Evolutionary conservation across 2,888 invertebrate genomes (phyloP).

Genomic region (Eupithecia inturbata): DNA sequence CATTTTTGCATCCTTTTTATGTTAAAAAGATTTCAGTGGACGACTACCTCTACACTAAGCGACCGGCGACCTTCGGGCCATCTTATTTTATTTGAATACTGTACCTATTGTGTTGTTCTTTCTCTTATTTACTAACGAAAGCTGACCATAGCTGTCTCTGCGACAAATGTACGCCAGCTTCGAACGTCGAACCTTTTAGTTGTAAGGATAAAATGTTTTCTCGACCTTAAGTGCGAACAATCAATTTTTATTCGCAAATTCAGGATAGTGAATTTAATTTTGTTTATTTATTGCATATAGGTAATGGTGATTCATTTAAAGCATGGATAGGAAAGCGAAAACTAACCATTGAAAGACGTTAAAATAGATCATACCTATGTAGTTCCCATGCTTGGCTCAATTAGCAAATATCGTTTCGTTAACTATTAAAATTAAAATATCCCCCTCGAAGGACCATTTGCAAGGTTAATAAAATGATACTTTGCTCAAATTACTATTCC

Average conservation of each 20-base stretch:
- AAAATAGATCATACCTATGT: no score
- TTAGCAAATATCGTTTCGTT: no score
- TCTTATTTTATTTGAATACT: slow-evolving; percentile 37
- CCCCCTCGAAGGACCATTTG: background rate
- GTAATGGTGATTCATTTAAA: no score
- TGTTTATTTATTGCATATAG: background rate
- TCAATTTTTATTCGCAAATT: background rate
- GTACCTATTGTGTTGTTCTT: slow-evolving; percentile 12
- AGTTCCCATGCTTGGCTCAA: no score
- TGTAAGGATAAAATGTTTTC: background rate
- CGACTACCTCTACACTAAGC: slow-evolving; percentile 61
- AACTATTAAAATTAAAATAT: no score
- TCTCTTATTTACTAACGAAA: slow-evolving; percentile 9
- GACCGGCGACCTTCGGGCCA: slow-evolving; percentile 50
- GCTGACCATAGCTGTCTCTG: slow-evolving; percentile 5
- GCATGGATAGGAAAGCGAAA: background rate
- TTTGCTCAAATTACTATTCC: slow-evolving; percentile 8
- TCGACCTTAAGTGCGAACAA: background rate
- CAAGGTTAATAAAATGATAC: background rate
- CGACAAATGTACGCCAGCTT: background rate
- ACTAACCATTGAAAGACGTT: no score
- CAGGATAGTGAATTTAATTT: background rate
- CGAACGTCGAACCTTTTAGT: background rate
- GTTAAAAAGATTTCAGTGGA: slow-evolving; percentile 62
- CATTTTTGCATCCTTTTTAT: slow-evolving; percentile 71